phyloP scores from a whole-genome alignment of 2,113 vertebrate genomes.

The Tinamus guttatus region DNA sequence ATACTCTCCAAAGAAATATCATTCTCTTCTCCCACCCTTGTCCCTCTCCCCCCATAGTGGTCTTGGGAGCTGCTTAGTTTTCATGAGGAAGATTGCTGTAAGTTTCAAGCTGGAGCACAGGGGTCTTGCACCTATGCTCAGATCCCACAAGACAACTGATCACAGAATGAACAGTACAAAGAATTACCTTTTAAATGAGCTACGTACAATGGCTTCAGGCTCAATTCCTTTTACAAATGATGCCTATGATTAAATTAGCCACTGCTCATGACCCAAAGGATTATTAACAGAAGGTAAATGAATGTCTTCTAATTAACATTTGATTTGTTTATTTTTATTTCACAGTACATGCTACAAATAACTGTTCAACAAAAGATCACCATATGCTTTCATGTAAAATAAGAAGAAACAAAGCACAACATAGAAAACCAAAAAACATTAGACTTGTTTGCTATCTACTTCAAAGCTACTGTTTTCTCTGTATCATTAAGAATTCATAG shows the following conservation, averaged over 20 bases:
- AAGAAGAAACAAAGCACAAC: not conserved
- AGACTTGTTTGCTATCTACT: not conserved
- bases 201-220: not conserved
- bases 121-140: not conserved
- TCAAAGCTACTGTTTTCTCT: not conserved
- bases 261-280: not conserved
- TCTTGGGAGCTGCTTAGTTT: not conserved
- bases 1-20: not conserved
- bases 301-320: not conserved
- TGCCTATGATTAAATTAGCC: not conserved
- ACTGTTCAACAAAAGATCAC: not conserved
- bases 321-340: not conserved
- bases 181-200: not conserved
- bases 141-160: not conserved
- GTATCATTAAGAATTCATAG: not conserved
- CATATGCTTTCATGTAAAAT: not conserved
- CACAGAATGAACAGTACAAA: not conserved
- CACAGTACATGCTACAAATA: not conserved
- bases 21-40: not conserved
- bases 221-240: not conserved
- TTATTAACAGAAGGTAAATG: not conserved
- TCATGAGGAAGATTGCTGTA: rapidly evolving
- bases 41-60: too few relatives aligned
- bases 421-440: not conserved
- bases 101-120: not conserved